Evolutionary conservation across 2,797 vertebrate species (phyloP).

Genomic region (Sandelia bainsii): DNA sequence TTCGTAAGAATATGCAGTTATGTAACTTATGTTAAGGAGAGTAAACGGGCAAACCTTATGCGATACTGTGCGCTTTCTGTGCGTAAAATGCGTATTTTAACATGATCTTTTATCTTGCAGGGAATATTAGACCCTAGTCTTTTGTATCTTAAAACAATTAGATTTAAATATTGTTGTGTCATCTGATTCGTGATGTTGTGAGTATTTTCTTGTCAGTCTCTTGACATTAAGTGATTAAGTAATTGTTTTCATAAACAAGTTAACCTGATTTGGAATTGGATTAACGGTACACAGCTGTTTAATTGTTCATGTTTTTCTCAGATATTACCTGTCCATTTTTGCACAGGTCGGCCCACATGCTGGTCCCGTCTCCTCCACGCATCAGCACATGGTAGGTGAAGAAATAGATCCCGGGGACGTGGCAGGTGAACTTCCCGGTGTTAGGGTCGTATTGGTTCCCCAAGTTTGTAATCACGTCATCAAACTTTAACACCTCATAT

Average conservation of each 20-base stretch:
- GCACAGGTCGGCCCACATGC: constrained; percentile 99
- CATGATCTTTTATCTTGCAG: too few species aligned
- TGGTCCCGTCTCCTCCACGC: constrained; percentile 96
- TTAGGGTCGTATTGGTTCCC: constrained; percentile 92
- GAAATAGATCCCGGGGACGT: constrained; percentile 95
- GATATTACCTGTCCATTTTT: constrained; percentile 93
- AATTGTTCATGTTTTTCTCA: fast-evolving
- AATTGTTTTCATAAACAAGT: not conserved
- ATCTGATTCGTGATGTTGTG: too few species aligned
- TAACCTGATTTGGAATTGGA: not conserved
- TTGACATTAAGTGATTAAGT: too few species aligned
- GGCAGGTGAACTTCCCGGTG: constrained; percentile 95
- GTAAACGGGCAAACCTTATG: not conserved
- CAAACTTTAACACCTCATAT: constrained; percentile 95
- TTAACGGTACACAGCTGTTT: too few species aligned
- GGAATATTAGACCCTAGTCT: not conserved
- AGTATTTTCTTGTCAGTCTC: not conserved
- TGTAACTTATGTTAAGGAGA: not conserved
- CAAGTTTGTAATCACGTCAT: constrained; percentile 96
- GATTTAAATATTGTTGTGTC: too few species aligned
- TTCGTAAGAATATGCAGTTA: not conserved
- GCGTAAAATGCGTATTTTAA: constrained; percentile 47
- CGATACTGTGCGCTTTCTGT: constrained; percentile 3
- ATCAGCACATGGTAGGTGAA: constrained; percentile 97
- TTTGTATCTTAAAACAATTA: too few species aligned